Conservation (phyloP, 2,888 invertebrate species). For the Esperia sulphurella region DNA sequence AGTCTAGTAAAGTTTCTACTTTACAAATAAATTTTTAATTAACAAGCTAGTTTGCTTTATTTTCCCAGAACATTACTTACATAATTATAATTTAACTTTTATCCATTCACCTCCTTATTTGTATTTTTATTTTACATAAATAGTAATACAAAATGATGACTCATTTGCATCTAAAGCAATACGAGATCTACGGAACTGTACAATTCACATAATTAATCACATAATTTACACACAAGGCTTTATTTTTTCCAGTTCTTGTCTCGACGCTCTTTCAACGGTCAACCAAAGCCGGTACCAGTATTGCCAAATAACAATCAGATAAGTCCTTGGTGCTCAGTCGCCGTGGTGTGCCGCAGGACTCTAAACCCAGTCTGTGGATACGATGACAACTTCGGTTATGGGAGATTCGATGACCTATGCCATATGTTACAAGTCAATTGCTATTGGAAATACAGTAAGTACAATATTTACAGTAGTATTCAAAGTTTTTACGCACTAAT, state of each 20-base stretch:
- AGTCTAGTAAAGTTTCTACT: background rate
- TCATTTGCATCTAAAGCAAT: too few relatives aligned
- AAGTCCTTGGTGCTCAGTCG: constrained; percentile 49
- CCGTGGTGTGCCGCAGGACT: constrained; percentile 38
- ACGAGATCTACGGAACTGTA: too few relatives aligned
- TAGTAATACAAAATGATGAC: too few relatives aligned
- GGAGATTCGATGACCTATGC: constrained; percentile 53
- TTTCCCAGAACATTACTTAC: background rate
- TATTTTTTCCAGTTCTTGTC: constrained; percentile 35
- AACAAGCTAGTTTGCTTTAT: constrained; percentile 12
- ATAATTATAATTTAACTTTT: too few relatives aligned
- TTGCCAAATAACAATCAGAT: constrained; percentile 14
- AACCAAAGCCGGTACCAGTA: constrained; percentile 15
- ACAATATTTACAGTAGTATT: background rate
- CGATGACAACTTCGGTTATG: constrained; percentile 53
- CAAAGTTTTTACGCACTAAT: too few relatives aligned
- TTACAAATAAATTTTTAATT: background rate
- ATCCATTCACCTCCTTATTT: too few relatives aligned
- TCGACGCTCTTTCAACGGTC: constrained; percentile 28
- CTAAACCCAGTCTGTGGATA: constrained; percentile 44
- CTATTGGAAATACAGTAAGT: constrained; percentile 58
- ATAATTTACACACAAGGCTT: constrained; percentile 11
- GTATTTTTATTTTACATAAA: too few relatives aligned
- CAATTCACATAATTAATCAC: background rate
- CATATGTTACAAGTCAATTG: constrained; percentile 61